Evolutionary conservation across 2,888 invertebrate genomes (phyloP), one percentile per base, ranked within the genome.

Genomic region (Clusia tigrina): DNA sequence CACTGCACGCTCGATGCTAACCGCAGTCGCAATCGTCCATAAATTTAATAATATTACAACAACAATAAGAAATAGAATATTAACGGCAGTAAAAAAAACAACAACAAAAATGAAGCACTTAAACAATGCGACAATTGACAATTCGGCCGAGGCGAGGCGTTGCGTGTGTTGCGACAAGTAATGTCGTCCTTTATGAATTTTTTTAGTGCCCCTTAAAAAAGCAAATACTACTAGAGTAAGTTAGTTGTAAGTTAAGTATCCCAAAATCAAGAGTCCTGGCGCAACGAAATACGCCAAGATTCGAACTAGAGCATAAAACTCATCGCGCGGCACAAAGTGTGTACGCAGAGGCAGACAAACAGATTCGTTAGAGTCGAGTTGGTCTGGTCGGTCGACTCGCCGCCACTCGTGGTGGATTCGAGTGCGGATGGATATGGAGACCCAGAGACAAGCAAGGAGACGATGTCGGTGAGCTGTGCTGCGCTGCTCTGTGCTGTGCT

Each of bases 171-270:
- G 48, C 48, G 48, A 2, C 20, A 5, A 48, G 48, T 3, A 70
- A 68, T 74, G 70, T n/a, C n/a, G n/a, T 73, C 72, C 72, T 73
- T 73, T 73, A 72, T 72, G 74, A 72, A 71, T 69, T 72, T 63
- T 72, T 58, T 58, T 32, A 37, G 51, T 62, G 61, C 65, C 67
- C 59, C 64, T 59, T 63, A 57, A 57, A 63, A 66, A 58, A 58
- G 52, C 48, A 60, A 65, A 61, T 62, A 62, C 54, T 55, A 63
- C 60, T 60, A 63, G 46, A 55, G 56, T 59, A 42, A 57, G 58
- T 58, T 32, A 48, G 48, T 48, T 22, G 48, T 5, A 48, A 60
- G 62, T 63, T 55, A 59, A 63, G 63, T 53, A 51, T 58, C 55
- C 62, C 55, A 64, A 62, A 53, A 54, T 66, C 63, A 62, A 53